Evolutionary conservation across 2,113 vertebrate genomes (phyloP).

Genomic region (Panthera tigris): DNA sequence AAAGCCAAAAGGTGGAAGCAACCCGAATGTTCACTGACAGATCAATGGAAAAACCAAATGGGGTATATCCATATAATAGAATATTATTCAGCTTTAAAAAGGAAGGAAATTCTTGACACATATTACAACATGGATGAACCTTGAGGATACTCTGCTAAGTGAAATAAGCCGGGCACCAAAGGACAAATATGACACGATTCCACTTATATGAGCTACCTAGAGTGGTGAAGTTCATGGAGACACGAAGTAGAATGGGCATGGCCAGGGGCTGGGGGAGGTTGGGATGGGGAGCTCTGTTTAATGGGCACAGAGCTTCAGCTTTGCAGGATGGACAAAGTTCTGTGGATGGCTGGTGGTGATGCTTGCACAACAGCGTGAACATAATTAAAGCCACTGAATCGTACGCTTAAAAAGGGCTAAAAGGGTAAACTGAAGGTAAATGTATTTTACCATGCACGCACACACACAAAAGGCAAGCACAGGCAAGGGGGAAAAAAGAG

Average conservation of each 20-base stretch:
- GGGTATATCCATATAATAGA: not conserved
- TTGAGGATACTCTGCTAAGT: not conserved
- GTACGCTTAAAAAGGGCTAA: not conserved
- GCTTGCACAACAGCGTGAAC: too few relatives aligned
- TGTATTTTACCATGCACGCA: not conserved
- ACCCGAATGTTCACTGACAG: not conserved
- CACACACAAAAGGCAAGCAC: not conserved
- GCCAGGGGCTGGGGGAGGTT: not conserved
- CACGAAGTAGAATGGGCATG: not conserved
- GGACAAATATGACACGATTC: not conserved
- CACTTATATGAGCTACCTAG: not conserved
- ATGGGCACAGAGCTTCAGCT: not conserved
- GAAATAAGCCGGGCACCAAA: not conserved
- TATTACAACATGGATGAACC: not conserved
- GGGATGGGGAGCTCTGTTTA: not conserved
- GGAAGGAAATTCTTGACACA: conserved; percentile 16
- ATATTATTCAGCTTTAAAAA: not conserved
- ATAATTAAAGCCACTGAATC: not conserved
- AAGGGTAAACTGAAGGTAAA: not conserved
- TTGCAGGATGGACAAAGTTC: not conserved
- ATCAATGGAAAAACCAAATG: not conserved
- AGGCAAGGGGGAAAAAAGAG: not conserved
- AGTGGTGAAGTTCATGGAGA: not conserved
- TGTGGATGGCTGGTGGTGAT: not conserved
- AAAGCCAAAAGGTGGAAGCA: not conserved